These are phyloP conservation scores for Turdus rufiventris DNA, from an alignment of 2,113 vertebrate genomes.

Conservation along the genomic window DNA sequence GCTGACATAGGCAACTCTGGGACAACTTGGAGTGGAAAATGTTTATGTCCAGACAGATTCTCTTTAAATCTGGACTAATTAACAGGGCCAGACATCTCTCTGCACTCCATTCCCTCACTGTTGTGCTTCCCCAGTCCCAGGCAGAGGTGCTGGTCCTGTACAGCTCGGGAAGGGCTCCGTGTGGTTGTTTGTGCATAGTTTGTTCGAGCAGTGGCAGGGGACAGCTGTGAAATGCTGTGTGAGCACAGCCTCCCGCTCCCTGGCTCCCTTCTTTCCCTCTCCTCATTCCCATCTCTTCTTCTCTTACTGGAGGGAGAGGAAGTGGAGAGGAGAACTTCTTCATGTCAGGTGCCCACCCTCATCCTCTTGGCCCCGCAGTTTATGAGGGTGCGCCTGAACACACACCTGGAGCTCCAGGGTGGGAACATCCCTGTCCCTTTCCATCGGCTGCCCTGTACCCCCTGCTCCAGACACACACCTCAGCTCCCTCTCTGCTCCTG, in stretches of 20 bases:
- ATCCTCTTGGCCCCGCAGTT: background rate
- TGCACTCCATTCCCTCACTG: background rate
- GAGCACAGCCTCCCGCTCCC: background rate
- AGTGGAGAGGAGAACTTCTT: background rate
- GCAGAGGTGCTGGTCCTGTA: background rate
- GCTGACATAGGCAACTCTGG: background rate
- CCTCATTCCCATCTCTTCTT: background rate
- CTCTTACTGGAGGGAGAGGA: background rate
- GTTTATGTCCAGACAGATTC: background rate
- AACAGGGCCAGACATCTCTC: background rate
- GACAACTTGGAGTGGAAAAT: background rate
- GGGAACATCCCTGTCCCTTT: background rate
- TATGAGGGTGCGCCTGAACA: background rate
- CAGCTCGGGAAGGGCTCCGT: background rate
- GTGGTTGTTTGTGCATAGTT: background rate
- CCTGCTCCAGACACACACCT: background rate
- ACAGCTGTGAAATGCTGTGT: background rate
- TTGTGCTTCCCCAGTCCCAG: background rate
- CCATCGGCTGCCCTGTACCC: background rate
- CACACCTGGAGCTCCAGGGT: background rate
- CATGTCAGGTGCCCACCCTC: background rate
- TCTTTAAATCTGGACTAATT: background rate
- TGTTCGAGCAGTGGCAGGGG: background rate
- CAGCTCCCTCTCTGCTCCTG: fast-evolving
- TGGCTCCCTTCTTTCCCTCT: background rate